Conservation (phyloP, 2,888 invertebrate genomes). For the Geophilus truncorum region DNA sequence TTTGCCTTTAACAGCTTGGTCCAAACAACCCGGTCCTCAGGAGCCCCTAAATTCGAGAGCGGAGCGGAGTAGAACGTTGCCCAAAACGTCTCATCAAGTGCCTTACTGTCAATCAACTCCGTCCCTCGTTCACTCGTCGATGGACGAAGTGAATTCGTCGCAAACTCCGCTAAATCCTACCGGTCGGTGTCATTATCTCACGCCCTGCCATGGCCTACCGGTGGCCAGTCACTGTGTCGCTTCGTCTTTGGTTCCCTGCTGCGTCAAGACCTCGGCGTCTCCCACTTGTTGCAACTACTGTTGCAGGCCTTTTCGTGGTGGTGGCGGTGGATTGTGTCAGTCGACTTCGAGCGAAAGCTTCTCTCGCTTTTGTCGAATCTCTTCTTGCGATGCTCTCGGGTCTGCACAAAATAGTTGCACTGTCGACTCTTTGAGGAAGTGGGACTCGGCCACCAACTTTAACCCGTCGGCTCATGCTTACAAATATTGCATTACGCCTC, state of each 20-base stretch:
- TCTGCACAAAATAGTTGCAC: background rate
- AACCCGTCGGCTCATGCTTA: slow-evolving; percentile 25
- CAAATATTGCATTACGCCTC: slow-evolving; percentile 14
- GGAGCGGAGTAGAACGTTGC: background rate
- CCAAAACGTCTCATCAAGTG: background rate
- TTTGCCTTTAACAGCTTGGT: background rate
- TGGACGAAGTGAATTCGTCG: background rate
- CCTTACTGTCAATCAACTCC: background rate
- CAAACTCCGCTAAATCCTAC: background rate
- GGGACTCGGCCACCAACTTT: background rate
- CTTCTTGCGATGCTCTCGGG: background rate
- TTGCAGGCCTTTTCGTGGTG: background rate
- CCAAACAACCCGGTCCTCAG: background rate
- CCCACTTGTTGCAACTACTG: background rate
- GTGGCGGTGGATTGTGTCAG: background rate
- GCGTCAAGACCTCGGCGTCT: background rate
- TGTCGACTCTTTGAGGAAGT: background rate
- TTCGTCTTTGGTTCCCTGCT: background rate
- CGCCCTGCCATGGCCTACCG: background rate
- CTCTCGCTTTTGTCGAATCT: slow-evolving; percentile 14
- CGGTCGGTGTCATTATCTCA: background rate
- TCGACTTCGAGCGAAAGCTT: background rate
- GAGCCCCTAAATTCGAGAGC: background rate
- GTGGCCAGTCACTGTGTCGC: background rate
- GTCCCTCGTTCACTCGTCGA: background rate